Evolutionary conservation across 2,113 vertebrate genomes (phyloP).

Genomic region (Microtus ochrogaster): DNA sequence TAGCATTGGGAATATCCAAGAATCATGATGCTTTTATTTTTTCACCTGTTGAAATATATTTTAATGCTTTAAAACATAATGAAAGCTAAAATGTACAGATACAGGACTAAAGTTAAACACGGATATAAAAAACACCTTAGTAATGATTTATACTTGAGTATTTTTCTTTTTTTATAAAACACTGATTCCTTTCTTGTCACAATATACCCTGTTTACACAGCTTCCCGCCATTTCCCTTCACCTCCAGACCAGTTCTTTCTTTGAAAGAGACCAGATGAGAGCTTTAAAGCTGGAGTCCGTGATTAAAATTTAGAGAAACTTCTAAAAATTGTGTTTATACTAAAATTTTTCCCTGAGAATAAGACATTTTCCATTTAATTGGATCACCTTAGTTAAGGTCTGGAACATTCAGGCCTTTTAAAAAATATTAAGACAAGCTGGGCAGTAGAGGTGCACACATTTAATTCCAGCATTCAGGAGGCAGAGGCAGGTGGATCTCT

Average conservation of each 20-base stretch:
- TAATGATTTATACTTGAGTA: not conserved
- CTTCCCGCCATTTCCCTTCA: not conserved
- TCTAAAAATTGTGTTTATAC: not conserved
- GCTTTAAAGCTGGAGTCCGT: not conserved
- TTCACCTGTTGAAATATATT: not conserved
- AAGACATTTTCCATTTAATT: conserved; percentile 13
- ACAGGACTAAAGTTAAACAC: not conserved
- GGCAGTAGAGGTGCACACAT: not conserved
- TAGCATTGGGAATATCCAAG: not conserved
- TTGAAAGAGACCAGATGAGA: no score
- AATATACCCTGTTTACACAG: not conserved
- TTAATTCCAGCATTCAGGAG: no score
- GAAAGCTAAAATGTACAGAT: not conserved
- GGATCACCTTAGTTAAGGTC: not conserved
- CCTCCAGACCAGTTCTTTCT: not conserved
- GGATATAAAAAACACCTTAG: not conserved
- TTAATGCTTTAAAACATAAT: not conserved
- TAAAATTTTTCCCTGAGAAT: not conserved
- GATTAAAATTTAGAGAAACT: not conserved
- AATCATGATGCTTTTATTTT: not conserved
- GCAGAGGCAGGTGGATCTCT: no score
- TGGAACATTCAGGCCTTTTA: conserved; percentile 11
- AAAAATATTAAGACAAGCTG: not conserved
- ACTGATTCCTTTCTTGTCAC: not conserved
- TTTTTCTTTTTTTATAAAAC: not conserved